Evolutionary conservation across 2,113 vertebrate species (phyloP), one percentile per base, ranked within the genome.

Genomic region (Australoheros scitulus): DNA sequence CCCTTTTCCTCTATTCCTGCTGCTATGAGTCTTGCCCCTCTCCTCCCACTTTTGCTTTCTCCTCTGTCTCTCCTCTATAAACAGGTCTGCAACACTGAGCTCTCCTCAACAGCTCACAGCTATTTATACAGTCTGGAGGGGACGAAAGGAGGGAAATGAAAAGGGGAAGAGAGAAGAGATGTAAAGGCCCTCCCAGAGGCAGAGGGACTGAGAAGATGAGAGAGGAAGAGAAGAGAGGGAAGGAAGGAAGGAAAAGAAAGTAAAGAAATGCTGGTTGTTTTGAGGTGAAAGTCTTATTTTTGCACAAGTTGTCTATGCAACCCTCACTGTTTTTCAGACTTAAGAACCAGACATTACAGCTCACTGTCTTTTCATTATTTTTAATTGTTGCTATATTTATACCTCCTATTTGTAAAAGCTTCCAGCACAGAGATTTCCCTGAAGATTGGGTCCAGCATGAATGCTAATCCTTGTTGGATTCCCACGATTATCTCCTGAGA

Each of bases 61-160:
- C 17, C 72, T 34, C 70, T 77, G 43, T 29, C 68, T 55, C 63
- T 79, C 20, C 78, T 43, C 65, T 80, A 34, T 81, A 90, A 70
- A 81, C 89, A 88, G 88, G 91, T 93, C 88, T 87, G 61, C 82
- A 87, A 82, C 78, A 82, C 91, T 96, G 94, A 93, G 93, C 84
- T 88, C 79, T 83, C 81, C 84, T 63, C 38, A 20, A 84, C 88
- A 29, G 90, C 87, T 91, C 90, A 22, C 91, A 75, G 94, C 90
- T 96, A 96, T 96, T 96, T 96, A 96, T 96, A 96, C 92, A 88
- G 81, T 89, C 92, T 85, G 92, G 85, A 84, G 60, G 86, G 89
- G 84, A 85, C 68, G 74, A 90, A 86, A 82, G 83, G 90, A 90
- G 87, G 79, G 80, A 81, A 81, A 60, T 32, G 50, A 75, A 85